Evolutionary conservation across 1,140 invertebrate species (phyloP).

Genomic region (Protaetia brevitarsis): DNA sequence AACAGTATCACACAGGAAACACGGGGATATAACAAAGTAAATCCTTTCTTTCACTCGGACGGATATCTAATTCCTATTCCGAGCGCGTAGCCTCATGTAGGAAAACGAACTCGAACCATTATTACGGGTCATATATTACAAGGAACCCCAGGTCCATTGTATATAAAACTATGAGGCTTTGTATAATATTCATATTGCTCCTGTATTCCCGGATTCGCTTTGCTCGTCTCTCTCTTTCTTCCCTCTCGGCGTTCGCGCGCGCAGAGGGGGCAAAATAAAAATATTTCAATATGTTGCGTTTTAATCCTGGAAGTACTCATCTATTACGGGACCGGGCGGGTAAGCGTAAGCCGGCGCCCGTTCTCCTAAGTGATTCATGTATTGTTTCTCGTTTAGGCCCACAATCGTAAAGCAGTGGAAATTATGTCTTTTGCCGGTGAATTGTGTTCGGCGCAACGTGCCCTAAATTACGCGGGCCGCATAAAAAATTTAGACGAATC

Average conservation of each 20-base stretch:
- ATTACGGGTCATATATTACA: conserved; percentile 27
- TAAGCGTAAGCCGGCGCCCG: conserved; percentile 31
- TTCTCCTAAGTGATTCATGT: conserved; percentile 48
- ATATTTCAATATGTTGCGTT: conserved; percentile 48
- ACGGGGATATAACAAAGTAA: conserved; percentile 18
- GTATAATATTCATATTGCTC: conserved; percentile 35
- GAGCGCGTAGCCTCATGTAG: conserved; percentile 12
- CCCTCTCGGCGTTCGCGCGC: background rate
- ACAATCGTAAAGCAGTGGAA: conserved; percentile 47
- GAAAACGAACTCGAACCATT: conserved; percentile 22
- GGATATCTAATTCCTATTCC: conserved; percentile 22
- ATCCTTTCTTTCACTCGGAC: conserved; percentile 21
- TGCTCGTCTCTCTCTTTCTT: background rate
- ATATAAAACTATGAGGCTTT: conserved; percentile 34
- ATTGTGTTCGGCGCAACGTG: conserved; percentile 39
- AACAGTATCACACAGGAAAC: background rate
- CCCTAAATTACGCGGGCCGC: conserved; percentile 40
- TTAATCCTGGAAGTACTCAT: conserved; percentile 48
- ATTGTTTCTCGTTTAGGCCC: conserved; percentile 47
- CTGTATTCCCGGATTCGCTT: conserved; percentile 12
- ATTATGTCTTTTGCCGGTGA: conserved; percentile 45
- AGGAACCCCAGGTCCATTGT: conserved; percentile 30
- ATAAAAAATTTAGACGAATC: conserved; percentile 44
- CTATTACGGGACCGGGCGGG: conserved; percentile 41
- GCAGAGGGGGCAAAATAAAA: conserved; percentile 36